Percentiles rank a stretch among this genome's conserved stretches.
Conservation (phyloP, 2,113 vertebrate species). For the Terrapene triunguis region DNA sequence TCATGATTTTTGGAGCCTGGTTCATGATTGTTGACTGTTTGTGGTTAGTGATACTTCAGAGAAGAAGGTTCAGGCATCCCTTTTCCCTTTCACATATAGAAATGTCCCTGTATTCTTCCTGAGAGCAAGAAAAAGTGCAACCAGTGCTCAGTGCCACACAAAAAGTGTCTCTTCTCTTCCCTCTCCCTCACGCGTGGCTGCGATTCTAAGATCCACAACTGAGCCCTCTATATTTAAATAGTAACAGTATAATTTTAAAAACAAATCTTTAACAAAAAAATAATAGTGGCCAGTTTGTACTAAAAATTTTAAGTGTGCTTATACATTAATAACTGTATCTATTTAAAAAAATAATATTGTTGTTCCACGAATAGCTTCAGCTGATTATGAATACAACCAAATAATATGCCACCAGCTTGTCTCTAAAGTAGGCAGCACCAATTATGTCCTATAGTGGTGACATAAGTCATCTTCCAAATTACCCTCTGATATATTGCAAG, state of each 20-base stretch:
- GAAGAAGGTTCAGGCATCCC: not conserved
- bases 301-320: not conserved
- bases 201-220: not conserved
- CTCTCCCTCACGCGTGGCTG: not conserved
- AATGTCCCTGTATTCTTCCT: not conserved
- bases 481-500: slow-evolving; percentile 20
- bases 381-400: not conserved
- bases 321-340: not conserved
- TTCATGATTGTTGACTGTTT: not conserved
- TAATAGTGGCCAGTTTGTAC: not conserved
- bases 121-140: not conserved
- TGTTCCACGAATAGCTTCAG: slow-evolving; percentile 10
- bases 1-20: not conserved
- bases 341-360: not conserved
- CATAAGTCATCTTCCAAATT: slow-evolving; percentile 13
- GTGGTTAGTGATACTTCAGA: not conserved
- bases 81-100: not conserved
- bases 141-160: not conserved
- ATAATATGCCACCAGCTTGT: not conserved
- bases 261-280: not conserved
- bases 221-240: not conserved
- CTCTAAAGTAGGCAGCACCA: not conserved
- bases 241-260: not conserved
- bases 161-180: not conserved
- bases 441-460: not conserved